Conservation (phyloP, 2,113 vertebrate genomes). For the Microcebus jonahi region DNA sequence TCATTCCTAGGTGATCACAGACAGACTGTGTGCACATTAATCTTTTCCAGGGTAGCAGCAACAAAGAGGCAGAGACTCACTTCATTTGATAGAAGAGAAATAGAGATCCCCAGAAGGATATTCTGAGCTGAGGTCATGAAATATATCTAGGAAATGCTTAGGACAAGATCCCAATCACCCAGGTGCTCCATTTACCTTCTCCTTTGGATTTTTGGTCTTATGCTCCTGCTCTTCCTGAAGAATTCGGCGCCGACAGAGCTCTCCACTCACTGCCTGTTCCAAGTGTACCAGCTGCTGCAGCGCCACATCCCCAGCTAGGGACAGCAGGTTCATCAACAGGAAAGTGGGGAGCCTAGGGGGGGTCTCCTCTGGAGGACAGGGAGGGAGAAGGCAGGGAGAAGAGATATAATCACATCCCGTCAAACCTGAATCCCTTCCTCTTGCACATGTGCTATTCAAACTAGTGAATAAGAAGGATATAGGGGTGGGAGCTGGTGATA, state of each 20-base stretch:
- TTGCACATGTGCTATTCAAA: neutral
- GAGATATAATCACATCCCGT: neutral
- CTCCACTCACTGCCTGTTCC: slow-evolving; percentile 92
- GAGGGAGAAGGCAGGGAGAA: neutral
- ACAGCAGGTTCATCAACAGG: slow-evolving; percentile 91
- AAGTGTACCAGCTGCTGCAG: slow-evolving; percentile 94
- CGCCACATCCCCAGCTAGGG: slow-evolving; percentile 94
- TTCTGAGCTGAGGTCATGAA: neutral
- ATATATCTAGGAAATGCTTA: neutral
- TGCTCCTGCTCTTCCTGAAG: slow-evolving; percentile 87
- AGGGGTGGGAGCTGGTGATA: fast-evolving
- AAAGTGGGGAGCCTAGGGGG: slow-evolving; percentile 75
- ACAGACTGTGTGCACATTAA: neutral
- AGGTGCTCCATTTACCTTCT: slow-evolving; percentile 71
- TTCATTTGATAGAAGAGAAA: neutral
- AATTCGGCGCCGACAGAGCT: slow-evolving; percentile 91
- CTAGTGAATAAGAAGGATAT: neutral
- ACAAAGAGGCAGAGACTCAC: neutral
- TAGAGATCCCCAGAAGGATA: neutral
- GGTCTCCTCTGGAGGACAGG: slow-evolving; percentile 41
- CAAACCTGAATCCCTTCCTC: neutral
- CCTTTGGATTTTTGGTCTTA: slow-evolving; percentile 65
- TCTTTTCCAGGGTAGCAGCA: neutral
- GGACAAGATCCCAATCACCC: neutral
- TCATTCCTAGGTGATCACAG: neutral